A percentile compares a stretch with the other conserved stretches of the same genome.
Conservation (phyloP, 2,888 invertebrate genomes). For the Lasius fuliginosus region DNA sequence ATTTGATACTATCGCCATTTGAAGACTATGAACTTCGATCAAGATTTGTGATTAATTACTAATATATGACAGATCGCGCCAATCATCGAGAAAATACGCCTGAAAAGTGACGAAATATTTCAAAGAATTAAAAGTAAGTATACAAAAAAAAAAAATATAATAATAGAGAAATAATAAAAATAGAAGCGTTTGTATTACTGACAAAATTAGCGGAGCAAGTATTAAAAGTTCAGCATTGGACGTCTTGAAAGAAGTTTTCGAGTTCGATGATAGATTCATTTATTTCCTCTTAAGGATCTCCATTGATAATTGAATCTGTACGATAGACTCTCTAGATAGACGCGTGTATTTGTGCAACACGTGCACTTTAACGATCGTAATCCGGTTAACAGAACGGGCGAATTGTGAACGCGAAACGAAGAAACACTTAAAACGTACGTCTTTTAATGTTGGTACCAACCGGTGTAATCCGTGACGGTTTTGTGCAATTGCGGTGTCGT, state of each 20-base stretch:
- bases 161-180: not conserved
- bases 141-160: not conserved
- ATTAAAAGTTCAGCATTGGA: not conserved
- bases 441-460: slow-evolving; percentile 77
- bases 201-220: not conserved
- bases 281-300: not conserved
- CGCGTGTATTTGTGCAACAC: not conserved
- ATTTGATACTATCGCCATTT: not conserved
- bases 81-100: not conserved
- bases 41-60: not conserved
- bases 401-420: not conserved
- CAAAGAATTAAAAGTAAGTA: not conserved
- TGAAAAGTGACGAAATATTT: not conserved
- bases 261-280: not conserved
- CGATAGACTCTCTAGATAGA: not conserved
- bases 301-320: not conserved
- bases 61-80: not conserved
- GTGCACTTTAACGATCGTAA: not conserved
- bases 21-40: not conserved
- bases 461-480: slow-evolving; percentile 82
- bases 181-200: not conserved
- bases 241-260: not conserved
- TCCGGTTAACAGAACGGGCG: not conserved
- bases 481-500: slow-evolving; percentile 83
- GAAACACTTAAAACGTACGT: not conserved